These are phyloP conservation scores for Rhodeus uyekii DNA, from an alignment of 2,797 vertebrate species.

Conservation along the genomic window DNA sequence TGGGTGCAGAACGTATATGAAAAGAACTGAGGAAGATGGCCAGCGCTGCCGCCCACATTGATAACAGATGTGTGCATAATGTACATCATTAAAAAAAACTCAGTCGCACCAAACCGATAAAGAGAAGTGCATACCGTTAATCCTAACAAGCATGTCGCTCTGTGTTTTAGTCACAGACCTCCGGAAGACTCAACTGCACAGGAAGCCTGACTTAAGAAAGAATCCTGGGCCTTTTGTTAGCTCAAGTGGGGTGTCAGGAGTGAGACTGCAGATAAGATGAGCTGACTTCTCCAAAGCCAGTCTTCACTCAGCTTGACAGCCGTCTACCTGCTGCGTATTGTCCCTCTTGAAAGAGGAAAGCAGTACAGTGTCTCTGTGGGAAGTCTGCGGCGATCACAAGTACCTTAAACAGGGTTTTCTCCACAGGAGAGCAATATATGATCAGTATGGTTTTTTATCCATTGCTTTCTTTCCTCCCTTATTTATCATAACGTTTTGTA, in stretches of 20 bases:
- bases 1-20: slow-evolving; percentile 17
- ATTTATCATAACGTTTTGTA: neutral
- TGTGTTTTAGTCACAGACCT: neutral
- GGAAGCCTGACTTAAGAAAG: neutral
- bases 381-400: slow-evolving; percentile 47
- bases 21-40: slow-evolving; percentile 5
- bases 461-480: neutral
- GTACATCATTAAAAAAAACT: neutral
- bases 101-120: neutral
- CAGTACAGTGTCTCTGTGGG: slow-evolving; percentile 8
- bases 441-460: neutral
- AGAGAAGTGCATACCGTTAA: slow-evolving; percentile 1
- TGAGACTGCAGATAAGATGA: slow-evolving; percentile 43
- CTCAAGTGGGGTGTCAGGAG: slow-evolving; percentile 38
- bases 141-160: slow-evolving; percentile 11
- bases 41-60: neutral
- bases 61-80: neutral
- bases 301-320: slow-evolving; percentile 37
- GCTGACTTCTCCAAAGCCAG: slow-evolving; percentile 46
- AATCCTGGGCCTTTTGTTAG: slow-evolving; percentile 20
- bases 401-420: slow-evolving; percentile 36
- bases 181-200: neutral
- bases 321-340: slow-evolving; percentile 43
- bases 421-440: slow-evolving; percentile 11
- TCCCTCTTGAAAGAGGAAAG: slow-evolving; percentile 45